These are phyloP conservation scores for Chaetodon auriga DNA, from an alignment of 2,113 vertebrate genomes.

Conservation along the genomic window DNA sequence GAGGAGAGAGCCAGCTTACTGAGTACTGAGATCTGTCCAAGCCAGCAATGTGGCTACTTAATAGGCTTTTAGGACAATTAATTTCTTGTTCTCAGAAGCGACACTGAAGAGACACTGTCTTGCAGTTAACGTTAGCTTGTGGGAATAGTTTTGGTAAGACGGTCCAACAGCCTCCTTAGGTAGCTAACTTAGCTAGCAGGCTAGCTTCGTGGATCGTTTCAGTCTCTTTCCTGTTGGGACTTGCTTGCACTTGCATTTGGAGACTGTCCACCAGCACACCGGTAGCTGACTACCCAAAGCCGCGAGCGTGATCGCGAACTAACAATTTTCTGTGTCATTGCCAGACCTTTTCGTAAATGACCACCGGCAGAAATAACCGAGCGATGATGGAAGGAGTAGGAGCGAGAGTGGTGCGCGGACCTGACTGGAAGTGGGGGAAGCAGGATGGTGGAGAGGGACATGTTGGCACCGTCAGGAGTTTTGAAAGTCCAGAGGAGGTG, in stretches of 20 bases:
- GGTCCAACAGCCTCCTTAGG: slow-evolving; percentile 57
- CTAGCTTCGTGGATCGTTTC: slow-evolving; percentile 63
- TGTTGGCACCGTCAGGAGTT: slow-evolving; percentile 97
- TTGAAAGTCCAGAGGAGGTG: slow-evolving; percentile 98
- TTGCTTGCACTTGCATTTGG: slow-evolving; percentile 48
- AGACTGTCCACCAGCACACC: slow-evolving; percentile 25
- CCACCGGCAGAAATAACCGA: slow-evolving; percentile 96
- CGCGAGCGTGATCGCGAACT: slow-evolving; percentile 40
- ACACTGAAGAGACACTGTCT: slow-evolving; percentile 1
- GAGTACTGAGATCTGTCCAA: background rate
- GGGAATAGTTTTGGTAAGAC: slow-evolving; percentile 50
- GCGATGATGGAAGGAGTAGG: slow-evolving; percentile 99
- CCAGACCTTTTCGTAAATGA: slow-evolving; percentile 85
- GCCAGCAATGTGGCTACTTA: slow-evolving; percentile 39
- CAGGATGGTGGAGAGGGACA: slow-evolving; percentile 99
- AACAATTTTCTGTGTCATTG: slow-evolving; percentile 24
- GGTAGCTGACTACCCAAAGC: slow-evolving; percentile 36
- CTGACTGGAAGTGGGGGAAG: slow-evolving; percentile 99
- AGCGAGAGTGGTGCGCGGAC: slow-evolving; percentile 94
- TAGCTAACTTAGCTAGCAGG: slow-evolving; percentile 62
- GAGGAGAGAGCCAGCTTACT: slow-evolving; percentile 44
- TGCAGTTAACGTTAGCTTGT: slow-evolving; percentile 32
- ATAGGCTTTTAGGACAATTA: background rate
- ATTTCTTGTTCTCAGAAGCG: background rate
- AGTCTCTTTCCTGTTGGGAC: slow-evolving; percentile 55